phyloP scores from a whole-genome alignment of 2,888 invertebrate species.

The Andrena haemorrhoa region DNA sequence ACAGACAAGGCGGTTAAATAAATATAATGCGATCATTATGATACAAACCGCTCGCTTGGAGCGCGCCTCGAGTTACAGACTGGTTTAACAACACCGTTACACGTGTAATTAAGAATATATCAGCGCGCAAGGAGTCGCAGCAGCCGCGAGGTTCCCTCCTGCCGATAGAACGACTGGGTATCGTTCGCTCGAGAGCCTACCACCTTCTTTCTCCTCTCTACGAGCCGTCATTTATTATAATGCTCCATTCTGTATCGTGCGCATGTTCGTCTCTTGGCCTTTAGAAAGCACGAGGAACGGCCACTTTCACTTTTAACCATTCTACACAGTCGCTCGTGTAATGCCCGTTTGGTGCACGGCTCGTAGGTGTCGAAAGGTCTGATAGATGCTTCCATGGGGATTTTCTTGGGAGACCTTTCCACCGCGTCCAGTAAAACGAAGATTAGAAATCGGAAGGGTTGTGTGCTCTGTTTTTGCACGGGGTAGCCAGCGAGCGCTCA shows the following conservation, averaged over 20 bases:
- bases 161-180: conserved; percentile 32
- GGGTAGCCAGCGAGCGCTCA: not conserved
- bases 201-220: conserved; percentile 27
- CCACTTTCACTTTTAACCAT: conserved; percentile 49
- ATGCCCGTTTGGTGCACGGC: conserved; percentile 15
- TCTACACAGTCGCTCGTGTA: conserved; percentile 5
- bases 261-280: conserved; percentile 48
- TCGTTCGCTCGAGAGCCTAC: conserved; percentile 21
- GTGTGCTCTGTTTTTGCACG: not conserved
- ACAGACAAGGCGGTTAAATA: not conserved
- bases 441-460: not conserved
- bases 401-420: not conserved
- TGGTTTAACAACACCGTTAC: conserved; percentile 35
- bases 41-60: conserved; percentile 25
- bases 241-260: conserved; percentile 29
- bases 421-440: not conserved
- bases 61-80: conserved; percentile 45
- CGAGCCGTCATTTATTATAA: conserved; percentile 43
- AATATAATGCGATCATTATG: conserved; percentile 31
- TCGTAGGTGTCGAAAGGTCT: conserved; percentile 22
- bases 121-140: conserved; percentile 54
- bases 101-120: conserved; percentile 60
- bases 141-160: conserved; percentile 16
- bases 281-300: conserved; percentile 49
- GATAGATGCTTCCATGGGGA: conserved; percentile 7